phyloP scores from a whole-genome alignment of 2,113 vertebrate species.

The Psilopogon haemacephalus region DNA sequence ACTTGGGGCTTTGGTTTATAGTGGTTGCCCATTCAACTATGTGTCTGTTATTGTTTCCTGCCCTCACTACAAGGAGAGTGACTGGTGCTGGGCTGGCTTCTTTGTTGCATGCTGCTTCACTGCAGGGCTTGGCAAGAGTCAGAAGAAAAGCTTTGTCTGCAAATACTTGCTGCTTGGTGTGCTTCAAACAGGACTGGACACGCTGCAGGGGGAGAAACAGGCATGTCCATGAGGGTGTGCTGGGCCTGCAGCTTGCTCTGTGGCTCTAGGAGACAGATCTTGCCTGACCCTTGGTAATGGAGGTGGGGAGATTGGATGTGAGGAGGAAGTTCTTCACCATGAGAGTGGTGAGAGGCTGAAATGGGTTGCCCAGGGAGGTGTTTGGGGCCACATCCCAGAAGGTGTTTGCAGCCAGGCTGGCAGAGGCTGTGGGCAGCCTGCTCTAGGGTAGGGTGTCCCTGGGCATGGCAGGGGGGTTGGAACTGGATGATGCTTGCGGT shows the following conservation, averaged over 20 bases:
- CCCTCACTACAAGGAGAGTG: not conserved
- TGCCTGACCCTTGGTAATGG: not conserved
- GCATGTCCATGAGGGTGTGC: fast-evolving
- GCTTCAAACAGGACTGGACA: not conserved
- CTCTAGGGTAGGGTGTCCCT: too few relatives aligned
- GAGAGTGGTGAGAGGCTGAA: too few relatives aligned
- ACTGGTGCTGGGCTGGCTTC: not conserved
- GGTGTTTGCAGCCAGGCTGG: too few relatives aligned
- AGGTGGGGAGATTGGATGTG: too few relatives aligned
- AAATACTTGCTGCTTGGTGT: not conserved
- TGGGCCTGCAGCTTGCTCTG: not conserved
- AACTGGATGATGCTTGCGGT: too few relatives aligned
- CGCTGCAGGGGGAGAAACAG: not conserved
- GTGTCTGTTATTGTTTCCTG: not conserved
- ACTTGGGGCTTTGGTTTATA: not conserved
- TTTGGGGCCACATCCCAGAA: too few relatives aligned
- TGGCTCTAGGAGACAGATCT: not conserved
- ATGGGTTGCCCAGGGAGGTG: too few relatives aligned
- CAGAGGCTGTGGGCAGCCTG: too few relatives aligned
- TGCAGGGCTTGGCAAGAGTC: not conserved
- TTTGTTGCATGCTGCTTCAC: not conserved
- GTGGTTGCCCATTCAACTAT: not conserved
- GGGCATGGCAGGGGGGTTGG: too few relatives aligned
- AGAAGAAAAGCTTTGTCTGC: not conserved
- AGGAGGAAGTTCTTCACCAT: too few relatives aligned